phyloP scores from a whole-genome alignment of 2,888 invertebrate genomes.

The Automeris io region DNA sequence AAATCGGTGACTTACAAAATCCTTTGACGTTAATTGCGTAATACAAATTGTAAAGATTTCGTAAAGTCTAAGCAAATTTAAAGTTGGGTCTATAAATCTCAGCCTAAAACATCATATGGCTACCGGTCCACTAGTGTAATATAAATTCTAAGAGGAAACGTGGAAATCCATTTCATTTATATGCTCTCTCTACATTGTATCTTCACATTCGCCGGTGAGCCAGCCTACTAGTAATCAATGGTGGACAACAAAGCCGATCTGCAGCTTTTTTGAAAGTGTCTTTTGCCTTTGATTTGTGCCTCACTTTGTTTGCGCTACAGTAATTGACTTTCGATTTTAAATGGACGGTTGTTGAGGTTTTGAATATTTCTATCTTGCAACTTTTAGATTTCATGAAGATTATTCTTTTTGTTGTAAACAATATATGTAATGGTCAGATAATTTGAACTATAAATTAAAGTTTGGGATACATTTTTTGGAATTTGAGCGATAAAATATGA shows the following conservation, averaged over 20 bases:
- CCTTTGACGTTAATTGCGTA: too few relatives aligned
- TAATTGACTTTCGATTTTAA: conserved; percentile 68
- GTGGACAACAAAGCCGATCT: conserved; percentile 64
- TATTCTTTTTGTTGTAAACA: too few relatives aligned
- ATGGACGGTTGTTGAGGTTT: conserved; percentile 29
- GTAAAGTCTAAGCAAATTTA: too few relatives aligned
- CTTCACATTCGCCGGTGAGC: conserved; percentile 17
- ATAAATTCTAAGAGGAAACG: conserved; percentile 1
- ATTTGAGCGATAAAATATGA: too few relatives aligned
- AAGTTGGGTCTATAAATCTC: too few relatives aligned
- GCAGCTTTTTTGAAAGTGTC: conserved; percentile 52
- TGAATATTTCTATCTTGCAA: conserved; percentile 20
- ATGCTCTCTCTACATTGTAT: conserved; percentile 34
- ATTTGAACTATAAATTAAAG: too few relatives aligned
- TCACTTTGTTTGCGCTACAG: conserved; percentile 52
- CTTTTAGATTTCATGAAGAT: conserved; percentile 9
- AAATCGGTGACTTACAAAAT: too few relatives aligned
- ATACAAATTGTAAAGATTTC: too few relatives aligned
- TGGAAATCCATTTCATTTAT: conserved; percentile 23
- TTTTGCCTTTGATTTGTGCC: conserved; percentile 37
- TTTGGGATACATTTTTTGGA: too few relatives aligned
- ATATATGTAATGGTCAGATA: too few relatives aligned
- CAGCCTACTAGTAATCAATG: conserved; percentile 62
- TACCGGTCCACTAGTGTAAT: conserved; percentile 1
- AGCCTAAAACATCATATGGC: conserved; percentile 3